phyloP scores from a whole-genome alignment of 2,888 invertebrate species.

The Iphiclides podalirius region DNA sequence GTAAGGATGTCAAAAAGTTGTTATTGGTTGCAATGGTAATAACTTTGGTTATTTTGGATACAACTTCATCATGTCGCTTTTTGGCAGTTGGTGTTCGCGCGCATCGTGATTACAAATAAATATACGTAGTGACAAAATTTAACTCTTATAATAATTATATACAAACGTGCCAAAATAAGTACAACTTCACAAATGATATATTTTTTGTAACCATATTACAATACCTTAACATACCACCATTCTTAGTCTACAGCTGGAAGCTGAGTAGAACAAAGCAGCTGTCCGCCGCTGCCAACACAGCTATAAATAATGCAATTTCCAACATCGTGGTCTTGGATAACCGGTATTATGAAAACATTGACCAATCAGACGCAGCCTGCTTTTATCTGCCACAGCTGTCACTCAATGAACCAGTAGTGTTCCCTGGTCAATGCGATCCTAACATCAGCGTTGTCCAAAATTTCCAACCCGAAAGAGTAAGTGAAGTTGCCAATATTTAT shows the following conservation, averaged over 20 bases:
- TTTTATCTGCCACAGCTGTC: constrained; percentile 53
- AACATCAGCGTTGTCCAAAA: constrained; percentile 46
- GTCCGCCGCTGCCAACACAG: constrained; percentile 30
- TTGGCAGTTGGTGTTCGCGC: no score
- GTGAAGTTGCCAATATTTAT: constrained; percentile 17
- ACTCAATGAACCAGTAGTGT: constrained; percentile 47
- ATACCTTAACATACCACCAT: no score
- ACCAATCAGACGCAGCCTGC: constrained; percentile 54
- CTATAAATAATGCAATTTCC: constrained; percentile 42
- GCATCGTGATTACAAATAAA: no score
- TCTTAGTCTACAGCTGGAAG: constrained; percentile 66
- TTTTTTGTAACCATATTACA: no score
- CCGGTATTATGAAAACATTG: constrained; percentile 48
- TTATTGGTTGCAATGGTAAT: no score
- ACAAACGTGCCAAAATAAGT: no score
- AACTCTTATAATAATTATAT: no score
- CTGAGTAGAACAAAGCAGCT: constrained; percentile 49
- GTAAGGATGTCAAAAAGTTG: no score
- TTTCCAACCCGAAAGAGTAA: constrained; percentile 50
- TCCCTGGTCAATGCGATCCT: constrained; percentile 55
- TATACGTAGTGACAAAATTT: no score
- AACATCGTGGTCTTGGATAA: constrained; percentile 45
- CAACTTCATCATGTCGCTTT: no score
- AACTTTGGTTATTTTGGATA: no score
- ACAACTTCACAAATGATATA: no score